Evolutionary conservation across 2,113 vertebrate genomes (phyloP).

Genomic region (Limanda limanda): DNA sequence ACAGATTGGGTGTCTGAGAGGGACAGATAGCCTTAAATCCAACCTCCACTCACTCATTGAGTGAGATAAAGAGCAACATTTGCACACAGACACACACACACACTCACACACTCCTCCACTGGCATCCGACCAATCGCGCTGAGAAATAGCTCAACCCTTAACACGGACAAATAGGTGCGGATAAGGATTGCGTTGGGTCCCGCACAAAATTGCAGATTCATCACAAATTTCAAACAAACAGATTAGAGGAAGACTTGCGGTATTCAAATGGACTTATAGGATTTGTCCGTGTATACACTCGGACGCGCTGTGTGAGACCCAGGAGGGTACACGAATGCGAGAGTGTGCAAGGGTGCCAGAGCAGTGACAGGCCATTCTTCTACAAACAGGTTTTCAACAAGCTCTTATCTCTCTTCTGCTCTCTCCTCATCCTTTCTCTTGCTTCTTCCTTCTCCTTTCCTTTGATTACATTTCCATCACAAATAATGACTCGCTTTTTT

Average conservation of each 20-base stretch:
- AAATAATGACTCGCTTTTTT: conserved; percentile 5
- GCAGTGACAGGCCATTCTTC: conserved; percentile 64
- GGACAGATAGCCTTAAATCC: conserved; percentile 75
- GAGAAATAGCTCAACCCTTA: conserved; percentile 67
- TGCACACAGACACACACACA: conserved; percentile 25
- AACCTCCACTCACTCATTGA: conserved; percentile 74
- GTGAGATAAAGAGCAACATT: conserved; percentile 69
- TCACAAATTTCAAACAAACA: conserved; percentile 77
- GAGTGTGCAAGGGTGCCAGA: conserved; percentile 59
- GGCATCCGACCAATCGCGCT: conserved; percentile 57
- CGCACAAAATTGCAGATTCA: conserved; percentile 64
- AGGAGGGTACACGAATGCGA: conserved; percentile 39
- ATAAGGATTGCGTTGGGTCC: conserved; percentile 57
- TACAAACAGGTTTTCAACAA: conserved; percentile 53
- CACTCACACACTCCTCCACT: conserved; percentile 26
- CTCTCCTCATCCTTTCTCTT: conserved; percentile 41
- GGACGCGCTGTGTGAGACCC: conserved; percentile 50
- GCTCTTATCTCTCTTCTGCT: conserved; percentile 52
- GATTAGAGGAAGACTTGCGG: conserved; percentile 70
- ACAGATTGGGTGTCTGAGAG: conserved; percentile 77
- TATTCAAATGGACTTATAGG: conserved; percentile 68
- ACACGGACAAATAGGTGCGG: conserved; percentile 70
- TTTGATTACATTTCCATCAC: conserved; percentile 37
- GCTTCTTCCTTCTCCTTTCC: conserved; percentile 16
- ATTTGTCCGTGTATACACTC: conserved; percentile 75